Conservation (phyloP, 1,140 invertebrate species). For the Steinernema khuongi region DNA sequence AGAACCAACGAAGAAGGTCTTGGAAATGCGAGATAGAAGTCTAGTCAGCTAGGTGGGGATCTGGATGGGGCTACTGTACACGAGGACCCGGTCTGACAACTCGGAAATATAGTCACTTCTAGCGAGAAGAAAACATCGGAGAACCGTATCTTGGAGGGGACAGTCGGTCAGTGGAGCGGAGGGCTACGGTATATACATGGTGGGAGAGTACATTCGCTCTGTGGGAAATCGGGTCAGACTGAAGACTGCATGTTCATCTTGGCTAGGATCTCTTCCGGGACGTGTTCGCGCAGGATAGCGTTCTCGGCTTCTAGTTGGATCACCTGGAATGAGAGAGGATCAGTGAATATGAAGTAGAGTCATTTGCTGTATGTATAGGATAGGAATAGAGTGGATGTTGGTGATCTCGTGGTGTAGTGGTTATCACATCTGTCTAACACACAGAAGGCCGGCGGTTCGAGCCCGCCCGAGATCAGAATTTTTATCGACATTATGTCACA, state of each 20-base stretch:
- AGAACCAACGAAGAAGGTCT: neutral
- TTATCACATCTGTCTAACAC: slow-evolving; percentile 46
- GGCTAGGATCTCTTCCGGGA: neutral
- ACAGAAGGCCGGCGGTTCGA: slow-evolving; percentile 43
- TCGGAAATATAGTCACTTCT: neutral
- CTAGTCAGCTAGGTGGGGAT: neutral
- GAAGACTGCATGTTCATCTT: slow-evolving; percentile 10
- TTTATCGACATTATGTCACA: too few relatives aligned
- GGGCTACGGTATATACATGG: neutral
- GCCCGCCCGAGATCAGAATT: slow-evolving; percentile 43
- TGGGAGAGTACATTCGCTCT: neutral
- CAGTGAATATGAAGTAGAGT: too few relatives aligned
- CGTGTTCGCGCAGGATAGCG: neutral
- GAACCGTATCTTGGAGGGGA: neutral
- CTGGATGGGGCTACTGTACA: neutral
- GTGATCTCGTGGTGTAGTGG: too few relatives aligned
- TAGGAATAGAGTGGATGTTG: too few relatives aligned
- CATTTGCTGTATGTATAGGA: too few relatives aligned
- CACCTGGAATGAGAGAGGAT: neutral
- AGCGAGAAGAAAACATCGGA: neutral
- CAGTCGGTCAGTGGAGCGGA: neutral
- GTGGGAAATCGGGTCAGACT: neutral
- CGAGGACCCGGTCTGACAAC: slow-evolving; percentile 3
- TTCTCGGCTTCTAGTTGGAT: slow-evolving; percentile 1
- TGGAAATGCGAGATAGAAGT: slow-evolving; percentile 6